Evolutionary conservation across 2,888 invertebrate genomes (phyloP).

Genomic region (Prenolepis imparis): DNA sequence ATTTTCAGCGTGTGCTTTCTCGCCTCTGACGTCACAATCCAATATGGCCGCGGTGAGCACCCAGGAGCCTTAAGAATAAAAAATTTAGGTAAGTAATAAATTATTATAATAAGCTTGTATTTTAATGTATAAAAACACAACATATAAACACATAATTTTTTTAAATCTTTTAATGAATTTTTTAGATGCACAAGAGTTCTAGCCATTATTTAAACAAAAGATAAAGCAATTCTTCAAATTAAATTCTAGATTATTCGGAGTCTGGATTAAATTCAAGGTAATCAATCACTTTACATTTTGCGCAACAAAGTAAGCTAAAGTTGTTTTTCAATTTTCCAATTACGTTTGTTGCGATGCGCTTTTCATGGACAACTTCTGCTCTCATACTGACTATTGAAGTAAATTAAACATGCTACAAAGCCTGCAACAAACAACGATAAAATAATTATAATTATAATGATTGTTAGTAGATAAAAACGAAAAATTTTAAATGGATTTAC

Average conservation of each 20-base stretch:
- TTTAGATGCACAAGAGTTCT: neutral
- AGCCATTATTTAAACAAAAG: neutral
- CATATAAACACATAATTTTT: neutral
- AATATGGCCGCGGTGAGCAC: no score
- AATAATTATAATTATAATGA: neutral
- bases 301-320: neutral
- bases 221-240: neutral
- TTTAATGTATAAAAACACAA: neutral
- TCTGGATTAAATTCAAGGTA: neutral
- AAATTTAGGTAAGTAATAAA: neutral
- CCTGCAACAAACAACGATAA: neutral
- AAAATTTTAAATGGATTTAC: neutral
- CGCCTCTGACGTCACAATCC: no score
- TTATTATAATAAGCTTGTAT: neutral
- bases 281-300: neutral
- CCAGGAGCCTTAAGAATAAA: no score
- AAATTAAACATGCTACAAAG: neutral
- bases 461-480: neutral
- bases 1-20: no score
- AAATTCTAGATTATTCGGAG: neutral
- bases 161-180: neutral
- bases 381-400: neutral
- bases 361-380: neutral
- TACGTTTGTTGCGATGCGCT: neutral
- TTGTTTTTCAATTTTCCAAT: conserved; percentile 16